Evolutionary conservation across 37 sponge, comb jelly and placozoan genomes (phyloP).

Genomic region (Eunapius fragilis): DNA sequence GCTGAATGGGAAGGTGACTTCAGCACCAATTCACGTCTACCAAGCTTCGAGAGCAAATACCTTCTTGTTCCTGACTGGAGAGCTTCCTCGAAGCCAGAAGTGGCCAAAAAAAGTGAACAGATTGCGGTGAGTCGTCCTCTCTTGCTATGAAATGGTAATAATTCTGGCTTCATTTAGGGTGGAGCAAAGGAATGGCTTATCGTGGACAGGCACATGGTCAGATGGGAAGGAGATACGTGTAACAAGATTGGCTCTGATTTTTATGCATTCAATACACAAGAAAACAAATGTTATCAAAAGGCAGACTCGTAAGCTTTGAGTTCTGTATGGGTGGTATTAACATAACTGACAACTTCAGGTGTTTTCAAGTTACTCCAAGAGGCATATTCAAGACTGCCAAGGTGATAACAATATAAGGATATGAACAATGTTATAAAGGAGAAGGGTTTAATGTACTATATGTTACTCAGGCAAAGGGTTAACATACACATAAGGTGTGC

Average conservation of each 20-base stretch:
- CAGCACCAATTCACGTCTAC: slow-evolving; percentile 15
- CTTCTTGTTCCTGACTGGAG: slow-evolving; percentile 68
- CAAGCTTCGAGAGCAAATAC: slow-evolving; percentile 63
- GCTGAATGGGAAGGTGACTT: slow-evolving; percentile 84
- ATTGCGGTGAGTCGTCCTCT: slow-evolving; percentile 24
- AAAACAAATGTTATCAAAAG: slow-evolving; percentile 54
- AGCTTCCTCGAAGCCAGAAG: not conserved
- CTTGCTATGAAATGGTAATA: too few species aligned
- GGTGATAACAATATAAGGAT: slow-evolving; percentile 22
- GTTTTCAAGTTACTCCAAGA: slow-evolving; percentile 47
- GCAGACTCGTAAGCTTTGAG: slow-evolving; percentile 52
- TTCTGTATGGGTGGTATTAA: not conserved
- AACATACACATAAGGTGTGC: too few species aligned
- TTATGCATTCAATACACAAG: slow-evolving; percentile 43
- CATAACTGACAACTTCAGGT: not conserved
- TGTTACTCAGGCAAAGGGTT: too few species aligned
- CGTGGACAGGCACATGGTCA: slow-evolving; percentile 70
- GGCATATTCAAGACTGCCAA: slow-evolving; percentile 34
- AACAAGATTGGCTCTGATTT: slow-evolving; percentile 65
- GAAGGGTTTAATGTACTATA: not conserved
- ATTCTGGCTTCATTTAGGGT: slow-evolving; percentile 26
- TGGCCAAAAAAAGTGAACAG: slow-evolving; percentile 21
- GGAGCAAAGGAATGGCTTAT: slow-evolving; percentile 73
- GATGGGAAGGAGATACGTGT: slow-evolving; percentile 52
- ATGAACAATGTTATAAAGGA: not conserved